These are phyloP conservation scores for Aphaenogaster rudis DNA, from an alignment of 1,140 invertebrate species.

Conservation along the genomic window DNA sequence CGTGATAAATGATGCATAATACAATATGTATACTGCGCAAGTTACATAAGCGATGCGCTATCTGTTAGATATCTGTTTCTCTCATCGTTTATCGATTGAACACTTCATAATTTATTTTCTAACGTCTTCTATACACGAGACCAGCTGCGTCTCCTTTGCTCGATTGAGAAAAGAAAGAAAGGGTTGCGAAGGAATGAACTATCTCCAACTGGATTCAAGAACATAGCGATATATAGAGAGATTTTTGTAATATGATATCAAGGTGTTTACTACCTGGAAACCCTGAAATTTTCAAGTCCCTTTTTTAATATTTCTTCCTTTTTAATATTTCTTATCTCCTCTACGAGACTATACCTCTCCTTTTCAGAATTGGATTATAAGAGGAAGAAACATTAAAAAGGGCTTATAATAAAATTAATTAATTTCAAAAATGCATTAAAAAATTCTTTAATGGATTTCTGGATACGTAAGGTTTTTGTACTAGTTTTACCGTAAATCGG, in stretches of 20 bases:
- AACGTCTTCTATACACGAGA: background rate
- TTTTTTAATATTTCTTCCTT: too few species aligned
- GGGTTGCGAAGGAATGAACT: background rate
- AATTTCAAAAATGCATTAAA: too few species aligned
- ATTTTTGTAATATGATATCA: background rate
- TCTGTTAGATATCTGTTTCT: background rate
- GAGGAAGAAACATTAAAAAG: too few species aligned
- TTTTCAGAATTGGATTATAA: too few species aligned
- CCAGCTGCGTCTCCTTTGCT: background rate
- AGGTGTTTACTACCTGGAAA: too few species aligned
- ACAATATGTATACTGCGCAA: background rate
- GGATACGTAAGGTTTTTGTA: background rate
- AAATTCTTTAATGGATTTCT: too few species aligned
- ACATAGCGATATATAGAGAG: background rate
- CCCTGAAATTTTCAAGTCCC: too few species aligned
- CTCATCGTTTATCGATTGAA: conserved; percentile 9
- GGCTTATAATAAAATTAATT: too few species aligned
- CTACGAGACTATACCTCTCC: too few species aligned
- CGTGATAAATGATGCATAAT: background rate
- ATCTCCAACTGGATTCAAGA: background rate
- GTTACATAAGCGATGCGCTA: background rate
- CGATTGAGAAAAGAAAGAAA: background rate
- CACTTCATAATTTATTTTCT: background rate
- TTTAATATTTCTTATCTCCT: too few species aligned
- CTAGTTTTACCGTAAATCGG: background rate